Base-by-base conservation (phyloP, 1,140 invertebrate species). In the Mya arenaria region DNA sequence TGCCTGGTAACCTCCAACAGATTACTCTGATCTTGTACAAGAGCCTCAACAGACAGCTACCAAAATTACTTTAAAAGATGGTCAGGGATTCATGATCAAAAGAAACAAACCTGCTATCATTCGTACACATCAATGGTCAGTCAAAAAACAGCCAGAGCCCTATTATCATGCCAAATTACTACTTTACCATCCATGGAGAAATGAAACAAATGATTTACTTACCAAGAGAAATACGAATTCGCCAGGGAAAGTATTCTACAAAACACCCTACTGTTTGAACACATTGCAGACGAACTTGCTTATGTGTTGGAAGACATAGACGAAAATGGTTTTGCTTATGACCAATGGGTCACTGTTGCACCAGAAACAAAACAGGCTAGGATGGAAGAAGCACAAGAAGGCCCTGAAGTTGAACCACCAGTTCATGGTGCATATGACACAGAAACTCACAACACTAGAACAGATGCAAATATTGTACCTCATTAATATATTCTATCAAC, bases 401-500 rank as follows among this genome's bases (percentile, higher is more conserved):
- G 63, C 23, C 63, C 63, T 39, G 34, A 66, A 37, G 2, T 66
- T 6, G 34, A 66, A 66, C 63, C 63, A 66, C 41, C 63, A 66
- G 34, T 36, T 36, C 63, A 66, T 66, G 63, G 28, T 36, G 63
- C 63, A 66, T 66, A 66, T 66, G 63, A 66, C 30, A 65, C 63
- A 66, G 17, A 36, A 10, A 66, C 32, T 39, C 63, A 66, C 63
- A 66, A 66, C 28, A 66, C 63, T 66, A 66, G 6, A 37, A 66
- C 63, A 66, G 63, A 66, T 66, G 34, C 63, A 66, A 36, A 65
- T 65, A 34, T 65, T 65, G 62, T 65, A 30, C 62, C 62, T 15
- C 62, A 65, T 65, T 28, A 65, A 65, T 65, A 65, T 32, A 36
- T 65, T 65, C 62, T 34, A 65, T 32, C 62, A 65, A 66, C 63